Evolutionary conservation across 2,888 invertebrate genomes (phyloP), one percentile per base, ranked within the genome.

Genomic region (Tortrix viridana): DNA sequence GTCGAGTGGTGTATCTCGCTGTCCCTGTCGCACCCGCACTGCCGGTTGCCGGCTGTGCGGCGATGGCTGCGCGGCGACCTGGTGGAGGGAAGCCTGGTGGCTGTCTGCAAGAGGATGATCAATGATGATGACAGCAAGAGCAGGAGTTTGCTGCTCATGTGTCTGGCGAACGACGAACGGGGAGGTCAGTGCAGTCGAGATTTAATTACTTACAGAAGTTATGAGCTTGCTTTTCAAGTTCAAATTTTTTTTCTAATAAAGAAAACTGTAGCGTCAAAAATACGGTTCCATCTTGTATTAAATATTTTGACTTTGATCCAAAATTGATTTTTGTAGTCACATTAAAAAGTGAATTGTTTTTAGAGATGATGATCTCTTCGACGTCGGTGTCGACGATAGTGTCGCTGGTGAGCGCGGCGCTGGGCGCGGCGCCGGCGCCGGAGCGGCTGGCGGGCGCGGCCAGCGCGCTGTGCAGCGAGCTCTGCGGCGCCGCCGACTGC

Each of bases 11-110:
- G 91, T 68, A 69, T 93, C 59, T 74, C 80, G 5, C 75, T 78
- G 69, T 78, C 85, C 7, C 78, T 93, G 70, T 82, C 90, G 1
- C 87, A 88, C 74, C 89, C 92, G 57, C 82, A 89, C 74, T 80
- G 86, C 72, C 72, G 74, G 52, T 81, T 88, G 69, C 55, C 68
- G 7, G 62, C 80, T 22, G 75, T 93, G 61, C 86, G 85, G 69
- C 81, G 86, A 60, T 94, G 94, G 94, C 80, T 92, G 67, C 79
- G 81, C 41, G 82, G 84, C 38, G 58, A 46, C 47, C 44, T 19
- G 6, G 62, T 37, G 4, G 43, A 66, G 55, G 64, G 54, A 5
- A 20, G n/a, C 7, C 9, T 57, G 41, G 18, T 52, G 47, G 48
- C 22, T 7, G 65, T 52, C 16, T 19, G 52, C 5, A 20, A n/a